These are phyloP conservation scores for Lophius americanus DNA, from an alignment of 2,797 vertebrate species.

Conservation along the genomic window DNA sequence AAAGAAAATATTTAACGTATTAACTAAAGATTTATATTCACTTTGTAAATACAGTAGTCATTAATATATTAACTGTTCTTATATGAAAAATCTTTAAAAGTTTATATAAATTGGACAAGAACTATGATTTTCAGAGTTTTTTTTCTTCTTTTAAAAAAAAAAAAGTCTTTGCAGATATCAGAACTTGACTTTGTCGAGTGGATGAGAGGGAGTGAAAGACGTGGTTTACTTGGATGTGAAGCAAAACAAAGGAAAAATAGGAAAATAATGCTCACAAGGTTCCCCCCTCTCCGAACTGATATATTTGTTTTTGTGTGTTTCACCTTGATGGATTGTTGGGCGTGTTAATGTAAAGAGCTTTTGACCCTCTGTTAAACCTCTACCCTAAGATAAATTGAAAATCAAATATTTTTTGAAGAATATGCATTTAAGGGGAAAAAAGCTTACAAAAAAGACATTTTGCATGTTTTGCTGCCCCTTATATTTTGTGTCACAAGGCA, in stretches of 20 bases:
- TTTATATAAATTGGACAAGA: constrained; percentile 77
- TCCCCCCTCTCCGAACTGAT: constrained; percentile 48
- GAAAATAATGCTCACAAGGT: constrained; percentile 60
- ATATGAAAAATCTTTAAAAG: constrained; percentile 79
- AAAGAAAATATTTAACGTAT: constrained; percentile 85
- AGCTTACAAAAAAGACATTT: constrained; percentile 28
- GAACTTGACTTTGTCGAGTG: constrained; percentile 49
- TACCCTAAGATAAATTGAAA: constrained; percentile 38
- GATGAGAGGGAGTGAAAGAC: constrained; percentile 57
- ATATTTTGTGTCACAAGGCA: constrained; percentile 62
- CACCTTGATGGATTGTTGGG: constrained; percentile 59
- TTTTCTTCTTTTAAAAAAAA: constrained; percentile 45
- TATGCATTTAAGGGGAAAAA: constrained; percentile 50
- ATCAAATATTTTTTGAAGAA: constrained; percentile 51
- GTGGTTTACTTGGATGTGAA: constrained; percentile 60
- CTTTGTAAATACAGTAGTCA: constrained; percentile 86
- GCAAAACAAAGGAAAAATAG: constrained; percentile 58
- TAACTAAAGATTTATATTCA: constrained; percentile 87
- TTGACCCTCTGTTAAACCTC: constrained; percentile 22
- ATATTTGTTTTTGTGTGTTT: constrained; percentile 56
- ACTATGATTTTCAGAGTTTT: constrained; percentile 55
- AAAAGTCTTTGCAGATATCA: constrained; percentile 48
- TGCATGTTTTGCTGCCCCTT: constrained; percentile 72
- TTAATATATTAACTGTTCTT: constrained; percentile 86
- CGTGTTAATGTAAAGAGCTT: constrained; percentile 57